Conservation (phyloP, 2,113 vertebrate species). For the Aegithalos caudatus region DNA sequence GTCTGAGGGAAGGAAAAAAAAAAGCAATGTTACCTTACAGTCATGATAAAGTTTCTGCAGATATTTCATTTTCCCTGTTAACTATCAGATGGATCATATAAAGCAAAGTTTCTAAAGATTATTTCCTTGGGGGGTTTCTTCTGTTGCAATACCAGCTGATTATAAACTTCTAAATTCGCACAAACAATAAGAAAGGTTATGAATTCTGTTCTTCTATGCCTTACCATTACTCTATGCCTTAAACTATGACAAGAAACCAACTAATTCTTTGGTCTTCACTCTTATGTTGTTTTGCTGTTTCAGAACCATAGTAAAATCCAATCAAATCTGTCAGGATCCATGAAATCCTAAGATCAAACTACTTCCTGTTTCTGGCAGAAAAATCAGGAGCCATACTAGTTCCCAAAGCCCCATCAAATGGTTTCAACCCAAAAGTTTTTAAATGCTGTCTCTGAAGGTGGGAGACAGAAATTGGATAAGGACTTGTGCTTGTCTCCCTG, state of each 20-base stretch:
- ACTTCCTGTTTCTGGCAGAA: background rate
- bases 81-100: background rate
- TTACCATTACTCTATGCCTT: background rate
- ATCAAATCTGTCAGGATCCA: background rate
- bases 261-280: background rate
- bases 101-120: background rate
- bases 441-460: background rate
- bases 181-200: background rate
- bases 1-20: background rate
- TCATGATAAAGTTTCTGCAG: background rate
- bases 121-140: background rate
- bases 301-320: background rate
- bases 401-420: background rate
- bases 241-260: background rate
- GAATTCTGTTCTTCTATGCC: background rate
- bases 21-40: background rate
- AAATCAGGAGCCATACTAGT: background rate
- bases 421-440: background rate
- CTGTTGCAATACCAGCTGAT: background rate
- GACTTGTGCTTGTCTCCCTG: background rate
- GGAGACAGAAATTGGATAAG: background rate
- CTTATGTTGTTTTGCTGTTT: background rate
- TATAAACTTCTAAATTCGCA: background rate
- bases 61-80: background rate
- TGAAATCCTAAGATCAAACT: background rate